Base-by-base conservation (phyloP, 2,797 vertebrate genomes). In the Neoniphon sammara region DNA sequence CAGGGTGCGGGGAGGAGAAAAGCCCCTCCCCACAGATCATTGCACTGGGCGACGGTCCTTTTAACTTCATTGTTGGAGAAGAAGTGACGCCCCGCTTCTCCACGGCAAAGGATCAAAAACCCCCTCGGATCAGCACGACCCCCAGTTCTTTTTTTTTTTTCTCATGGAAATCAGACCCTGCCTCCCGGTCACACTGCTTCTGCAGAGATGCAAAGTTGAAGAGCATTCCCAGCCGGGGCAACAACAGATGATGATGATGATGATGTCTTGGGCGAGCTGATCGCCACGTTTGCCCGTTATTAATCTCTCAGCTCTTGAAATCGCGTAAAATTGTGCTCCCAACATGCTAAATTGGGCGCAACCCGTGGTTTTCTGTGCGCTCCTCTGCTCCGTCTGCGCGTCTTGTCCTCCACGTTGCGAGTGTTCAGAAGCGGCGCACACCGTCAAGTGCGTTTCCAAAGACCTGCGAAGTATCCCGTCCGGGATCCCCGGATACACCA, bases 381-480 rank as follows among this genome's bases (percentile, higher is more conserved):
- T 93, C 57, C 70, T 93, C 60, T 76, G 82, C 58, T 87, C 77
- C 42, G 74, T 85, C 9, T 79, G 50, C 77, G 87, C 90, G 57
- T 34, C 47, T 0, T 95, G 95, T 42, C 94, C 94, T 0, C 72
- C 75, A 27, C 89, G 93, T 72, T 95, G 94, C 68, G 94, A 95
- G 87, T 95, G 94, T 31, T 95, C 93, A 0, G 94, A 95, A 87
- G 91, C 94, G 54, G 94, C 94, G 25, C 91, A 91, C 39, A 95
- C 94, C 0, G 93, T 95, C 4, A 95, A 95, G 88, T 95, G 95
- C 58, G 94, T 95, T 36, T 93, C 91, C 70, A 94, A 93, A 78
- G 93, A 94, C 18, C 89, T 95, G 77, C 85, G 82, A 36, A 78
- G 77, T 1, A 11, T 95, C 47, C 94, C 95, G 42, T 20, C 56